Evolutionary conservation across 2,888 invertebrate species (phyloP).

Genomic region (Ptychoptera contaminata): DNA sequence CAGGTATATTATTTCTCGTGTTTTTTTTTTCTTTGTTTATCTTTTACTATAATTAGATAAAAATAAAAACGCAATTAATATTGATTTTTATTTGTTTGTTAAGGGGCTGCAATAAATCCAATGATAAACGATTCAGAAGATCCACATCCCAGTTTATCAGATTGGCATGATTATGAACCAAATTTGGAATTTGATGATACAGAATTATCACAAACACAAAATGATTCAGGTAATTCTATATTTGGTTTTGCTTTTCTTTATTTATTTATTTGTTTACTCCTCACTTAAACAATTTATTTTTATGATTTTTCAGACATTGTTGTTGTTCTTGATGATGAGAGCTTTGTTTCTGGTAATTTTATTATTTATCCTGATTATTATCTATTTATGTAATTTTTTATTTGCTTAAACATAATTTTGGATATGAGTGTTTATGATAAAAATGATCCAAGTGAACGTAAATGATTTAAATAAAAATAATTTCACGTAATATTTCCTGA

Average conservation of each 20-base stretch:
- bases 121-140: slow-evolving; percentile 47
- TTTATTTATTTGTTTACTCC: not conserved
- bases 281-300: not conserved
- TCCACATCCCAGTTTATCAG: slow-evolving; percentile 72
- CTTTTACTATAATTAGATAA: not conserved
- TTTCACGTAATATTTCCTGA: no score
- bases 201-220: slow-evolving; percentile 51
- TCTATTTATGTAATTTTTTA: not conserved
- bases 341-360: slow-evolving; percentile 7
- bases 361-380: slow-evolving; percentile 1
- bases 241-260: not conserved
- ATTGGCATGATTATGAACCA: slow-evolving; percentile 87
- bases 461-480: no score
- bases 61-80: not conserved
- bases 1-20: not conserved
- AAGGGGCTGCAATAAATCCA: slow-evolving; percentile 28
- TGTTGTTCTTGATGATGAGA: slow-evolving; percentile 9
- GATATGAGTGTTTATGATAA: no score
- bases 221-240: no score
- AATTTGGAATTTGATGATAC: slow-evolving; percentile 94
- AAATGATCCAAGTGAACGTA: no score
- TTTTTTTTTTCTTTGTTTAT: not conserved
- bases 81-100: not conserved
- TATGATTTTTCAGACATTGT: not conserved
- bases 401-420: no score